Percentiles rank a stretch among this genome's conserved stretches.
phyloP scores from a whole-genome alignment of 2,888 invertebrate species.

The Drosophila niveifrons region DNA sequence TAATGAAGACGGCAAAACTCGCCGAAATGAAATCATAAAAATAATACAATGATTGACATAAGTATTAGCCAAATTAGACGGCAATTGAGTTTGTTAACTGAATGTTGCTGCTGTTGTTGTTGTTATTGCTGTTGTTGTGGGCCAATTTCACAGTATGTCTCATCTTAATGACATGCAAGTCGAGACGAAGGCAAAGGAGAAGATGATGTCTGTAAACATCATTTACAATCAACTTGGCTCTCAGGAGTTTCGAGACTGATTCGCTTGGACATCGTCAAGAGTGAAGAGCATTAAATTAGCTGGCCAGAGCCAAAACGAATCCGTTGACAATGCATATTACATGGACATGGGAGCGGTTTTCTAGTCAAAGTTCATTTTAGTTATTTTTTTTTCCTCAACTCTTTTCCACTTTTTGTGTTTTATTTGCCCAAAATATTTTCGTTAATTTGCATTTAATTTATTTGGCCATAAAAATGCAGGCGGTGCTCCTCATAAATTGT shows the following conservation, averaged over 20 bases:
- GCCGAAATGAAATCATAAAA: constrained; percentile 2
- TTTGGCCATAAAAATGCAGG: constrained; percentile 52
- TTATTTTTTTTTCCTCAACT: background rate
- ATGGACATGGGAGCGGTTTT: constrained; percentile 30
- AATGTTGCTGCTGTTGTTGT: constrained; percentile 2
- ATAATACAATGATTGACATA: constrained; percentile 17
- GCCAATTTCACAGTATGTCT: constrained; percentile 21
- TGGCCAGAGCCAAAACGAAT: constrained; percentile 40
- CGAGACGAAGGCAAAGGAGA: background rate
- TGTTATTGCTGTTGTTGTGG: constrained; percentile 4
- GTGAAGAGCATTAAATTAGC: constrained; percentile 44
- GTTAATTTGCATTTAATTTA: constrained; percentile 73
- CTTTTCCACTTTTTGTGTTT: background rate
- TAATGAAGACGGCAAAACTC: background rate
- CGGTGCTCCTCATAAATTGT: constrained; percentile 60
- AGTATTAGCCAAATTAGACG: constrained; percentile 18
- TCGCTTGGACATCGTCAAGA: constrained; percentile 23
- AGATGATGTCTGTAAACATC: background rate
- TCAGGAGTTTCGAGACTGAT: background rate
- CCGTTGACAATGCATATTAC: constrained; percentile 53
- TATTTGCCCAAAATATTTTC: constrained; percentile 41
- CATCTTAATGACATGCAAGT: constrained; percentile 4
- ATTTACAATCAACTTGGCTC: constrained; percentile 17
- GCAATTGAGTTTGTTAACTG: constrained; percentile 9
- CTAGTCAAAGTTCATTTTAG: background rate